Percentiles rank a stretch among this genome's conserved stretches.
Evolutionary conservation across 2,888 invertebrate species (phyloP).

Genomic region (Mimas tiliae): DNA sequence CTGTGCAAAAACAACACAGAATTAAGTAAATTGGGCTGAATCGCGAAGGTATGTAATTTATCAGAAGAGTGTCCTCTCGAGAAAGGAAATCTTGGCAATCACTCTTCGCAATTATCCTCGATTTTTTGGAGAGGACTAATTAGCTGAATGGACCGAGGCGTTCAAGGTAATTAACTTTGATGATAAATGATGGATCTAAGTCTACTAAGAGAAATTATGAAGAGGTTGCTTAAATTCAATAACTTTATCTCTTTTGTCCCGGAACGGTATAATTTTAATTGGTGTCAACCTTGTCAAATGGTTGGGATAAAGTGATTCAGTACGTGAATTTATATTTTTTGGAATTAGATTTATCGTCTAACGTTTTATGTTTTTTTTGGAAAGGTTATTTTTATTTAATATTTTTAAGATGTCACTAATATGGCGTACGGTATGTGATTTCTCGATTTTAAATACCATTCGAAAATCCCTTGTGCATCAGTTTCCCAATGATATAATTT

Average conservation of each 20-base stretch:
- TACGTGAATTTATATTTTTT: background rate
- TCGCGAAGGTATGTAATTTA: constrained; percentile 60
- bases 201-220: constrained; percentile 15
- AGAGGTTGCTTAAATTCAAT: constrained; percentile 16
- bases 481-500: too few relatives aligned
- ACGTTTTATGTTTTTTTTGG: background rate
- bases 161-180: constrained; percentile 76
- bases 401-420: too few relatives aligned
- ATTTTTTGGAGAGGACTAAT: constrained; percentile 76
- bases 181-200: constrained; percentile 65
- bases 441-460: too few relatives aligned
- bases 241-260: constrained; percentile 2
- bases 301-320: background rate
- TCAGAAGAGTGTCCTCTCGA: constrained; percentile 64
- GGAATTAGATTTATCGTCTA: background rate
- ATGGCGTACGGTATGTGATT: too few relatives aligned
- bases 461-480: too few relatives aligned
- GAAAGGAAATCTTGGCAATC: constrained; percentile 75
- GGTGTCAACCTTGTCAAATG: background rate
- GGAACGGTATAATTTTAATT: constrained; percentile 9
- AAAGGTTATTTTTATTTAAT: background rate
- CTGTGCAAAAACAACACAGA: constrained; percentile 35
- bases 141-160: constrained; percentile 74
- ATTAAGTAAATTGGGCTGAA: constrained; percentile 43
- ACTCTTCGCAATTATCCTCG: constrained; percentile 75